Conservation (phyloP, 1,140 invertebrate species). For the Bombus turneri region DNA sequence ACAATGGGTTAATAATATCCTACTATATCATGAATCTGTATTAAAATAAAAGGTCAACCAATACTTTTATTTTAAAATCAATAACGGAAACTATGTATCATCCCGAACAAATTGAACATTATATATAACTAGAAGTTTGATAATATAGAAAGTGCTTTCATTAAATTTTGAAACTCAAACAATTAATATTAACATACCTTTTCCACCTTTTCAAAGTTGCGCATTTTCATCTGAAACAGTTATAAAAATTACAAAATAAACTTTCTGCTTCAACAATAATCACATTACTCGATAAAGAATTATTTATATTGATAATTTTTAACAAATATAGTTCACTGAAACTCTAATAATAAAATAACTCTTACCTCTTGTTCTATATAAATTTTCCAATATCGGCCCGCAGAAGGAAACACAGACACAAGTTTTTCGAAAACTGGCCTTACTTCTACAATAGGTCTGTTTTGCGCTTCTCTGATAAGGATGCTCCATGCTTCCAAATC, state of each 20-base stretch:
- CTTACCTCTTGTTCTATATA: constrained; percentile 99
- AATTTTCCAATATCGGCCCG: constrained; percentile 99
- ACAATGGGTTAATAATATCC: constrained; percentile 65
- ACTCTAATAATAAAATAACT: neutral
- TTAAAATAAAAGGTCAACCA: constrained; percentile 4
- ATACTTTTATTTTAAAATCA: constrained; percentile 4
- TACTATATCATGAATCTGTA: constrained; percentile 29
- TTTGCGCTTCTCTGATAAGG: constrained; percentile 95
- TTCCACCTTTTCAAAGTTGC: constrained; percentile 98
- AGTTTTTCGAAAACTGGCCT: constrained; percentile 96
- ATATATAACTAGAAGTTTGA: constrained; percentile 48
- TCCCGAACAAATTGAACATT: constrained; percentile 63
- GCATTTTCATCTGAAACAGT: constrained; percentile 92
- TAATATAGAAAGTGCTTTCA: constrained; percentile 59
- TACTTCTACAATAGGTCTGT: constrained; percentile 94
- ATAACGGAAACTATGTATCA: constrained; percentile 24
- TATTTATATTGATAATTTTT: neutral
- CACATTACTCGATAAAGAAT: constrained; percentile 14
- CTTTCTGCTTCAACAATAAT: neutral
- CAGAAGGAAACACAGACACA: constrained; percentile 96
- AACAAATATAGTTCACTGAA: neutral
- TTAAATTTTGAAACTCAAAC: constrained; percentile 69
- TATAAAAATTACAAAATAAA: constrained; percentile 41
- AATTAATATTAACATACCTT: constrained; percentile 89
- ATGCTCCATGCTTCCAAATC: constrained; percentile 99